phyloP scores from a whole-genome alignment of 2,888 invertebrate genomes.

The Eupithecia abbreviata region DNA sequence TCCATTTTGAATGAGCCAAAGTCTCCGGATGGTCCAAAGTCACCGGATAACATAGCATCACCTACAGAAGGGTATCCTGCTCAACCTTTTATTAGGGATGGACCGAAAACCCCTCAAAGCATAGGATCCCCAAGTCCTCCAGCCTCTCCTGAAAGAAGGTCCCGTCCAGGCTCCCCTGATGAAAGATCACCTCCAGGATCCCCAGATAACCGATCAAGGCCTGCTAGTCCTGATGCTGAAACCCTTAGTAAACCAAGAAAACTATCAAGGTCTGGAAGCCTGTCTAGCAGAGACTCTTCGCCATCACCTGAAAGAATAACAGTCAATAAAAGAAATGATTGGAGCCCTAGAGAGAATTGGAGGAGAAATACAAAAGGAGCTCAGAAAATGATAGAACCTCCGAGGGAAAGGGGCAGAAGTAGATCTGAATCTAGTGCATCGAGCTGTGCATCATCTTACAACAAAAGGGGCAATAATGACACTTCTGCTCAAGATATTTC shows the following conservation, averaged over 20 bases:
- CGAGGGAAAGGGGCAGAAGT: conserved; percentile 58
- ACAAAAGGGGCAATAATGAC: conserved; percentile 72
- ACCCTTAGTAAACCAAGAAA: conserved; percentile 55
- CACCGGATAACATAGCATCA: conserved; percentile 69
- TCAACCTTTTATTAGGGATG: conserved; percentile 62
- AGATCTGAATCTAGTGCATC: conserved; percentile 77
- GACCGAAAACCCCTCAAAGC: conserved; percentile 73
- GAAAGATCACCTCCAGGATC: conserved; percentile 64
- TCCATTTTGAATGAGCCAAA: conserved; percentile 70
- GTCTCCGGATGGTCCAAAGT: conserved; percentile 78
- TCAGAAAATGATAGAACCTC: conserved; percentile 71
- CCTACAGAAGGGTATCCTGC: conserved; percentile 61
- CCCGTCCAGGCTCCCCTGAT: conserved; percentile 66
- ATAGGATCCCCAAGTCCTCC: conserved; percentile 64
- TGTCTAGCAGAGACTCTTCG: conserved; percentile 67
- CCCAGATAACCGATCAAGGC: conserved; percentile 65
- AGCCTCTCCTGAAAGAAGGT: conserved; percentile 49
- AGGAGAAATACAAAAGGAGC: conserved; percentile 77
- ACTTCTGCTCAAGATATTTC: conserved; percentile 86
- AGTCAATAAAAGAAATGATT: conserved; percentile 60
- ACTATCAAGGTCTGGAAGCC: conserved; percentile 65
- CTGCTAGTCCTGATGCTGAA: conserved; percentile 67
- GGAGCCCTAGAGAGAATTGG: conserved; percentile 77
- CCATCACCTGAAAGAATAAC: conserved; percentile 53
- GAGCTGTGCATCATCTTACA: conserved; percentile 74